A percentile compares a stretch with the other conserved stretches of the same genome.
Conservation (phyloP, 1,140 invertebrate genomes). For the Bradysia coprophila region DNA sequence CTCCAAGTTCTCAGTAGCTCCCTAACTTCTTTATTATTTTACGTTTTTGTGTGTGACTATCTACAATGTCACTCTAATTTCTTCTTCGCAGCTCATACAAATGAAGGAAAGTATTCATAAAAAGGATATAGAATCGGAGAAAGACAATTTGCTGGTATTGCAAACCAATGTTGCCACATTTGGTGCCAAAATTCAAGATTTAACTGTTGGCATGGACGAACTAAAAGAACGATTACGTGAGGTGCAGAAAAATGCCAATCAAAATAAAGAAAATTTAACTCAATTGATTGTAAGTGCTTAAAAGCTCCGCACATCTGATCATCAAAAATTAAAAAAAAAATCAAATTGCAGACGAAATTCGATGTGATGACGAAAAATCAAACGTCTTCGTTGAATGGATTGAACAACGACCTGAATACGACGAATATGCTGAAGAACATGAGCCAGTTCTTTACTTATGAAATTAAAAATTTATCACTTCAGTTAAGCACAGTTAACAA, state of each 20-base stretch:
- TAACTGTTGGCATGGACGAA: slow-evolving; percentile 15
- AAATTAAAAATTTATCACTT: slow-evolving; percentile 3
- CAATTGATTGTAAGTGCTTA: neutral
- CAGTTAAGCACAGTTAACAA: slow-evolving; percentile 14
- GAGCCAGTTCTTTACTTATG: neutral
- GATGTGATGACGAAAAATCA: neutral
- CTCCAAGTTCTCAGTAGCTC: too few relatives aligned
- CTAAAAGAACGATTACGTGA: slow-evolving; percentile 17
- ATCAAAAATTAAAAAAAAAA: neutral
- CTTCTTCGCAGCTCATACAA: neutral
- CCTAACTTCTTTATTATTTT: too few relatives aligned
- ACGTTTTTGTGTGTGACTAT: too few relatives aligned
- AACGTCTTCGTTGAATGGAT: neutral
- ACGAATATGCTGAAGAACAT: neutral
- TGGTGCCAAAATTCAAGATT: slow-evolving; percentile 19
- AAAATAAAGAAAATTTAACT: neutral
- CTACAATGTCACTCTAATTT: too few relatives aligned
- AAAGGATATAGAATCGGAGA: neutral
- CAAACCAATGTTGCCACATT: slow-evolving; percentile 19
- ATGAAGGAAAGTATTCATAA: neutral
- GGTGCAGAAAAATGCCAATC: slow-evolving; percentile 1
- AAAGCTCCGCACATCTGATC: too few relatives aligned
- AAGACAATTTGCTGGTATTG: neutral
- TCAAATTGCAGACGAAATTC: neutral
- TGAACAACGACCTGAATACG: too few relatives aligned